Evolutionary conservation across 2,797 vertebrate genomes (phyloP), one percentile per base, ranked within the genome.

Genomic region (Chrosomus eos): DNA sequence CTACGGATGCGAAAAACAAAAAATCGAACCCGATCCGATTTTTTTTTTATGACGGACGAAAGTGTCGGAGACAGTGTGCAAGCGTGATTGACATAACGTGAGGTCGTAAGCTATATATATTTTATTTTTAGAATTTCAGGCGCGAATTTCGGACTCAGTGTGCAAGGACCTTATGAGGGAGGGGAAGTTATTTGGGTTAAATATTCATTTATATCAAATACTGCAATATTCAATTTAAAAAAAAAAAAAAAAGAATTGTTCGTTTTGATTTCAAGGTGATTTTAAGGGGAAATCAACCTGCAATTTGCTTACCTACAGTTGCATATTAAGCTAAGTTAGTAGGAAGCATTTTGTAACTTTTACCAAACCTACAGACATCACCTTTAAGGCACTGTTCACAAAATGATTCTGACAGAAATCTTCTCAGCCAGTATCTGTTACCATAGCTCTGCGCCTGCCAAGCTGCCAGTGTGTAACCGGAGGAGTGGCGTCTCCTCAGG

Each of bases 381-480:
- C 40, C 68, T 62, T 38, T 43, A 45, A 31, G 36, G 31, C 38
- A 19, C 70, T 4, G 53, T 43, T 40, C 2, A 45, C 51, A 78
- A 60, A 68, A 84, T 70, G 64, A 45, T 64, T 78, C 62, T n/a
- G 82, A 55, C 82, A 70, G 73, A 77, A 26, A 38, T 70, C 48
- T 68, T 68, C 33, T 55, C 33, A 40, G n/a, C 11, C 38, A 19
- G 75, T 84, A 80, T 85, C 55, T 66, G 31, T 73, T 80, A 38
- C 76, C 40, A 55, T 28, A 80, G 55, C 68, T 84, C 40, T 71
- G 33, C n/a, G 13, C 60, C 60, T 70, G 26, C 64, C n/a, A 58
- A 40, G 62, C 74, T 84, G 76, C 53, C 83, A 80, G 67, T 58
- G 26, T 70, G 83, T 80, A 85, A 85, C 76, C 68, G 6, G 68